phyloP scores from a whole-genome alignment of 2,888 invertebrate genomes.

The Oegoconia quadripuncta region DNA sequence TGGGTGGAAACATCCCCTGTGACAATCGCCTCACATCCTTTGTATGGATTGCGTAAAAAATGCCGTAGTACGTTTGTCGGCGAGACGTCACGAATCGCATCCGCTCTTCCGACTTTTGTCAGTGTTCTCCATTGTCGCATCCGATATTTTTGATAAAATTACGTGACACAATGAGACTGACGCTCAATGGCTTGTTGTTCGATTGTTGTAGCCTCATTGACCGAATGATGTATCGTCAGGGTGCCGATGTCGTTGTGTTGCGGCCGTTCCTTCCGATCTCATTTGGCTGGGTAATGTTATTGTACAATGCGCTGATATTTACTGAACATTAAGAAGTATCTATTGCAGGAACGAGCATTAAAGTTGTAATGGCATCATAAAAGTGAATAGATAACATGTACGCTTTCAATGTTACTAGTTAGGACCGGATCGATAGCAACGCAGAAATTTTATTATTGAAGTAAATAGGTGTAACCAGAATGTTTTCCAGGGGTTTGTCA shows the following conservation, averaged over 20 bases:
- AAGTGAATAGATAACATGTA: too few relatives aligned
- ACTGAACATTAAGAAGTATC: conserved; percentile 46
- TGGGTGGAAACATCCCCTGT: conserved; percentile 78
- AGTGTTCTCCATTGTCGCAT: conserved; percentile 59
- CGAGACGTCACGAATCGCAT: conserved; percentile 73
- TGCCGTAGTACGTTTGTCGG: conserved; percentile 51
- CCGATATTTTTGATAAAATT: conserved; percentile 77
- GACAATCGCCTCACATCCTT: conserved; percentile 58
- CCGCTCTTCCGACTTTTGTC: conserved; percentile 78
- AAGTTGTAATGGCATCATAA: conserved; percentile 26
- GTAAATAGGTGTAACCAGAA: too few relatives aligned
- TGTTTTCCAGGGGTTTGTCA: conserved; percentile 17
- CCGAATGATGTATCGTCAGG: conserved; percentile 63
- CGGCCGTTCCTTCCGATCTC: conserved; percentile 65
- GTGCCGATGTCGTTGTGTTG: conserved; percentile 38
- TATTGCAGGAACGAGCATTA: conserved; percentile 24
- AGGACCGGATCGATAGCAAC: not conserved
- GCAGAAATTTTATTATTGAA: too few relatives aligned
- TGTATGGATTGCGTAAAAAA: conserved; percentile 65
- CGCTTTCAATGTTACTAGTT: too few relatives aligned
- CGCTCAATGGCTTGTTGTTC: conserved; percentile 69
- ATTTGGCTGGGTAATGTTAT: conserved; percentile 51
- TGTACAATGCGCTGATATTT: conserved; percentile 55
- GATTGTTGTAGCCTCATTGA: conserved; percentile 74
- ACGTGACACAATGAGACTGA: conserved; percentile 64